Evolutionary conservation across 2,888 invertebrate genomes (phyloP).

Genomic region (Lutraria lutraria): DNA sequence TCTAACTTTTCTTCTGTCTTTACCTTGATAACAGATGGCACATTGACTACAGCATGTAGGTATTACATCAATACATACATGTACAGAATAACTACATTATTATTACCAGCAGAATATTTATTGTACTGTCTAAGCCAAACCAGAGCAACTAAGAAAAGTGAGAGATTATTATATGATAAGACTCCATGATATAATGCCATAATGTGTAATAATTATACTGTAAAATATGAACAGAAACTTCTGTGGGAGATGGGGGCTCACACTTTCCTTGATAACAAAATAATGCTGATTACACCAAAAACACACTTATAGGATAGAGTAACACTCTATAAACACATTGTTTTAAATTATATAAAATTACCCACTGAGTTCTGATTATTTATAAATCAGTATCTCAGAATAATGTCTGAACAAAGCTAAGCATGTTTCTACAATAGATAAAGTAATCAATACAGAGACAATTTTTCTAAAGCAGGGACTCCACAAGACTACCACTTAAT

Average conservation of each 20-base stretch:
- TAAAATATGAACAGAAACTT: no score
- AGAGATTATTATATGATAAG: neutral
- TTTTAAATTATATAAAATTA: neutral
- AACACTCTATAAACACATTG: no score
- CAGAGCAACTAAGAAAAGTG: neutral
- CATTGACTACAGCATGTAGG: conserved; percentile 9
- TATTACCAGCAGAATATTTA: neutral
- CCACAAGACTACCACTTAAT: neutral
- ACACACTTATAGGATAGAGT: no score
- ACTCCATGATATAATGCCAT: neutral
- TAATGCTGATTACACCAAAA: neutral
- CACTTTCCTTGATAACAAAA: neutral
- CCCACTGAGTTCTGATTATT: neutral
- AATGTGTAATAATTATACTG: neutral
- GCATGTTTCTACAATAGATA: neutral
- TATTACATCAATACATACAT: conserved; percentile 12
- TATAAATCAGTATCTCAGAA: neutral
- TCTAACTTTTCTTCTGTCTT: neutral
- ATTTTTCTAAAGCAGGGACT: neutral
- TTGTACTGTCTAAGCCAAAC: neutral
- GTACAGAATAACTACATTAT: neutral
- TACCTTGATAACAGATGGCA: conserved; percentile 28
- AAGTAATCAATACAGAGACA: neutral
- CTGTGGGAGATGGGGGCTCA: neutral
- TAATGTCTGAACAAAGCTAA: neutral